Base-by-base conservation (phyloP, 2,888 invertebrate genomes). In the Sisyra terminalis region DNA sequence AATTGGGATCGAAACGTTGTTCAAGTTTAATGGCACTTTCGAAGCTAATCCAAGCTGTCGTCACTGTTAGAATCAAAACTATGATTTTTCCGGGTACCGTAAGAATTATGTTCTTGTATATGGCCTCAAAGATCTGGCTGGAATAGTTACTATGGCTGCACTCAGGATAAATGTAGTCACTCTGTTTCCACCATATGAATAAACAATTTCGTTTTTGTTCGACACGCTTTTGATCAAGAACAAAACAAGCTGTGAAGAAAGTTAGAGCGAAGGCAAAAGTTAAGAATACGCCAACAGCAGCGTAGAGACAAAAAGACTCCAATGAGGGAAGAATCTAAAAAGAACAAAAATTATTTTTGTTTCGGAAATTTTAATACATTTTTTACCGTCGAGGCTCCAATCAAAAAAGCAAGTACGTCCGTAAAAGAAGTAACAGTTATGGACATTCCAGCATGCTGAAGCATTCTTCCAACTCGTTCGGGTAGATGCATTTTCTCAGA, bases 341-440 rank as follows among this genome's bases (percentile, higher is more conserved):
- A 31, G n/a, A 13, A 39, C 24, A 24, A 3, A 39, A 11, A 18
- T 32, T 43, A 31, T 14, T 35, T 17, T n/a, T 17, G 37, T 42
- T 45, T 11, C 13, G 9, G 2, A 29, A 8, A 29, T 39, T 3
- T 38, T 4, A 31, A 15, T 18, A 13, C 13, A 29, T 31, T n/a
- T 59, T 64, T 58, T 57, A 77, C 77, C 40, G 86, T 86, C 13
- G 79, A 75, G 24, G 84, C 75, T 31, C 86, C 86, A 46, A 86
- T 78, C 42, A 79, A 64, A 53, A 87, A 78, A 30, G 86, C 86
- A 18, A 81, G 72, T 40, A 85, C 76, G 57, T 87, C 86, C 1
- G 86, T 87, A 48, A 86, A 67, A 1, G 86, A 84, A 4, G 87
- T 87, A 15, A 87, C 78, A 2, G 80, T 82, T 48, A 88, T 85